Evolutionary conservation across 64 coral and sea anemone species (phyloP).

Genomic region (Dendrophyllia cribrosa): DNA sequence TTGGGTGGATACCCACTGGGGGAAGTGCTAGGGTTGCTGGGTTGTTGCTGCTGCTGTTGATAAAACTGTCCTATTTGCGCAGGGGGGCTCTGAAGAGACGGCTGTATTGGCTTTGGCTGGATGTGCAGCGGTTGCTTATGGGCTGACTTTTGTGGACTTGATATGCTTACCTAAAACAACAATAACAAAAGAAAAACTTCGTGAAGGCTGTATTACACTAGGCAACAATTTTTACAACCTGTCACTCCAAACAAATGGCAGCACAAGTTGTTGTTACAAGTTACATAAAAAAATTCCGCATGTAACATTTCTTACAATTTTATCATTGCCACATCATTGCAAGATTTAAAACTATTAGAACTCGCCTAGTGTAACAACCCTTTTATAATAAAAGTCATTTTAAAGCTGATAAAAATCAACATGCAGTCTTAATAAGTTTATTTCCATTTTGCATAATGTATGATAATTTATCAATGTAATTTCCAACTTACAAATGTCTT

Average conservation of each 20-base stretch:
- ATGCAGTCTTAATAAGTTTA: too few relatives aligned
- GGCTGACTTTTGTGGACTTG: slow-evolving; percentile 60
- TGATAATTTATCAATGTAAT: neutral
- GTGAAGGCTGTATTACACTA: neutral
- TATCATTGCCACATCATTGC: too few relatives aligned
- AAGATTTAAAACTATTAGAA: too few relatives aligned
- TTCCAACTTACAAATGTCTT: slow-evolving; percentile 13
- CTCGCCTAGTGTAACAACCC: too few relatives aligned
- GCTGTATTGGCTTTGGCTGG: slow-evolving; percentile 77
- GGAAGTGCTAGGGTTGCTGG: slow-evolving; percentile 40
- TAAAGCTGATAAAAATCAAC: too few relatives aligned
- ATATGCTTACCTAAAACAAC: slow-evolving; percentile 12
- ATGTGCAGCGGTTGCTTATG: slow-evolving; percentile 91
- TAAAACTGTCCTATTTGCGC: slow-evolving; percentile 78
- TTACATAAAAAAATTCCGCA: too few relatives aligned
- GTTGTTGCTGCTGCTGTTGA: slow-evolving; percentile 54
- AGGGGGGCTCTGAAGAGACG: slow-evolving; percentile 72
- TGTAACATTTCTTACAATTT: too few relatives aligned
- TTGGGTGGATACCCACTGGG: slow-evolving; percentile 60
- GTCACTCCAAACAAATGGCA: too few relatives aligned
- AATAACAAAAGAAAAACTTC: neutral
- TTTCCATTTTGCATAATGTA: too few relatives aligned
- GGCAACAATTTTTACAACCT: too few relatives aligned
- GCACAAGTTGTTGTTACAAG: too few relatives aligned
- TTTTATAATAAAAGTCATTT: too few relatives aligned